Evolutionary conservation across 1,140 invertebrate genomes (phyloP), one percentile per base, ranked within the genome.

Genomic region (Drosophila bifasciata): DNA sequence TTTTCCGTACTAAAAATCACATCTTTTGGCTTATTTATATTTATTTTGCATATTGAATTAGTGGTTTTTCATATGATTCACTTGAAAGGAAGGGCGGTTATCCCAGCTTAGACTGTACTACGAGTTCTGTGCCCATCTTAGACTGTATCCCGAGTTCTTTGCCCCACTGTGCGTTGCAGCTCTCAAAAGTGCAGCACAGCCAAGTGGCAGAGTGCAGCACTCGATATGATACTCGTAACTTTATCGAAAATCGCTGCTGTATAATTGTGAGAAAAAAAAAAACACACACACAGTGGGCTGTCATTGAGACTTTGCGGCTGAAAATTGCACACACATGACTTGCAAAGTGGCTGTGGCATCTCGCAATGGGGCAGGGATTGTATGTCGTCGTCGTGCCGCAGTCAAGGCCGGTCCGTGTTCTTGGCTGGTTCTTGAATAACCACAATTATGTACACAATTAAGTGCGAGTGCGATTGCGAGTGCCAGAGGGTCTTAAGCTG

Each of bases 361-460:
- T 56, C 16, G 17, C 46, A 70, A 63, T 68, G 63, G 59, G 40
- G 56, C 56, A 66, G 46, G 70, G 69, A 73, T 50, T 23, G 51
- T 58, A n/a, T 19, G 39, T 66, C 62, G 62, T 67, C n/a, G 59
- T 50, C 46, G 49, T 61, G 50, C 40, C 36, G 9, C n/a, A 59
- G 48, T 45, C 76, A 76, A 81, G 81, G 80, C 45, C 46, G 56
- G 15, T 17, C 15, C 48, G 76, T 76, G 75, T 79, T 79, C 58
- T 53, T 64, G 50, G 50, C 49, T 40, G 67, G 75, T 79, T 83
- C 79, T 83, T 78, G 63, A 85, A 58, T 56, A 28, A 39, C 57
- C 52, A 70, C 72, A 84, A 83, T 84, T 83, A n/a, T n/a, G n/a
- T n/a, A 68, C 56, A 78, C 50, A 80, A 66, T 64, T 64, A 61